Percentiles rank a stretch among this genome's conserved stretches.
Evolutionary conservation across 30 jellyfish, hydroid and myxozoan species (phyloP).

Genomic region (Aurelia sp.): DNA sequence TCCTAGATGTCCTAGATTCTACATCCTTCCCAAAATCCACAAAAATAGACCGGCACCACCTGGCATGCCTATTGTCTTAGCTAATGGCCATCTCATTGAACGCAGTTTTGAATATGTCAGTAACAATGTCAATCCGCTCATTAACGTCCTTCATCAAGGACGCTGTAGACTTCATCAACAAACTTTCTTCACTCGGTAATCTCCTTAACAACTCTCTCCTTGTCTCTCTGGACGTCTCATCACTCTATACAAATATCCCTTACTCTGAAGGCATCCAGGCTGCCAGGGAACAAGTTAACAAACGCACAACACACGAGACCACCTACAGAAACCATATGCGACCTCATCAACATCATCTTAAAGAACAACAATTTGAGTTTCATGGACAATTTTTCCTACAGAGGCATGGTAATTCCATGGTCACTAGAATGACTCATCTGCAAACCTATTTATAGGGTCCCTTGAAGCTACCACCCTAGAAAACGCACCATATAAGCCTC

Average conservation of each 20-base stretch:
- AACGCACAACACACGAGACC: constrained; percentile 15
- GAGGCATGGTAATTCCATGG: constrained; percentile 14
- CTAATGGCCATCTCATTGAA: constrained; percentile 28
- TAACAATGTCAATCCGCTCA: neutral
- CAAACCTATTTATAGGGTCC: neutral
- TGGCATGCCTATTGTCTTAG: constrained; percentile 23
- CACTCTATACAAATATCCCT: neutral
- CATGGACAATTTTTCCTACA: constrained; percentile 22
- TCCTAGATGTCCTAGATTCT: constrained; percentile 22
- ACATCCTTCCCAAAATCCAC: constrained; percentile 34
- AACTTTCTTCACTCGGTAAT: constrained; percentile 1
- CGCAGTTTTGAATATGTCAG: constrained; percentile 48
- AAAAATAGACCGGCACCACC: neutral
- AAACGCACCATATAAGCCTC: constrained; percentile 10
- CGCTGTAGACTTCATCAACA: constrained; percentile 2
- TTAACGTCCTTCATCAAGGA: constrained; percentile 21
- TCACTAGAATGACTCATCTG: constrained; percentile 2
- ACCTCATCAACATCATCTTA: constrained; percentile 15
- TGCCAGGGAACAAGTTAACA: constrained; percentile 10
- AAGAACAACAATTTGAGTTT: constrained; percentile 35
- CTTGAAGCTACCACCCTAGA: neutral
- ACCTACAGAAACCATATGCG: constrained; percentile 20
- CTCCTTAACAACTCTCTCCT: constrained; percentile 3
- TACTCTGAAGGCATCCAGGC: neutral
- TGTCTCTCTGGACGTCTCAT: constrained; percentile 7